A percentile compares a stretch with the other conserved stretches of the same genome.
phyloP scores from a whole-genome alignment of 2,797 vertebrate genomes.

The Scomberomorus guttatus region DNA sequence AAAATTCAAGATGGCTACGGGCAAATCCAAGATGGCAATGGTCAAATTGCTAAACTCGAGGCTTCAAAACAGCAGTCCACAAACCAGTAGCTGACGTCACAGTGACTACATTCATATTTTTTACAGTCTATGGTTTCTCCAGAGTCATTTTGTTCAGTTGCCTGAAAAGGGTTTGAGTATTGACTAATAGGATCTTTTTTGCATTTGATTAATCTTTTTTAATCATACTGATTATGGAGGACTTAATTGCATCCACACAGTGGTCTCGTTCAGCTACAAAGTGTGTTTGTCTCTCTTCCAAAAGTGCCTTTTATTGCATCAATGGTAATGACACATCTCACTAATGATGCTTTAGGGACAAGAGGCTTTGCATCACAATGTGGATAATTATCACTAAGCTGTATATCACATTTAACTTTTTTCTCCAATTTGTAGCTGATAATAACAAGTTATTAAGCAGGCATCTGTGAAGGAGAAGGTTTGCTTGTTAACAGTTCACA shows the following conservation, averaged over 20 bases:
- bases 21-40: no score
- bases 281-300: not conserved
- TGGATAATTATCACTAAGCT: not conserved
- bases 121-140: no score
- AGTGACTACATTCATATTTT: no score
- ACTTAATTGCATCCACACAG: not conserved
- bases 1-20: no score
- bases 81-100: no score
- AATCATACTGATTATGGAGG: not conserved
- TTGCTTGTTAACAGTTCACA: conserved; percentile 6
- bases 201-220: not conserved
- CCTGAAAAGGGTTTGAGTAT: no score
- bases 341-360: no score
- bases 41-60: no score
- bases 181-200: not conserved
- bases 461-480: not conserved
- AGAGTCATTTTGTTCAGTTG: no score
- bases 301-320: not conserved
- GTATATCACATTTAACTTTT: not conserved
- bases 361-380: no score
- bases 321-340: not conserved
- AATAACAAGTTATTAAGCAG: not conserved
- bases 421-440: not conserved
- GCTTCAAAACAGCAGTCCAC: no score
- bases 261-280: not conserved